Conservation (phyloP, 2,888 invertebrate species). For the Neoaliturus tenellus region DNA sequence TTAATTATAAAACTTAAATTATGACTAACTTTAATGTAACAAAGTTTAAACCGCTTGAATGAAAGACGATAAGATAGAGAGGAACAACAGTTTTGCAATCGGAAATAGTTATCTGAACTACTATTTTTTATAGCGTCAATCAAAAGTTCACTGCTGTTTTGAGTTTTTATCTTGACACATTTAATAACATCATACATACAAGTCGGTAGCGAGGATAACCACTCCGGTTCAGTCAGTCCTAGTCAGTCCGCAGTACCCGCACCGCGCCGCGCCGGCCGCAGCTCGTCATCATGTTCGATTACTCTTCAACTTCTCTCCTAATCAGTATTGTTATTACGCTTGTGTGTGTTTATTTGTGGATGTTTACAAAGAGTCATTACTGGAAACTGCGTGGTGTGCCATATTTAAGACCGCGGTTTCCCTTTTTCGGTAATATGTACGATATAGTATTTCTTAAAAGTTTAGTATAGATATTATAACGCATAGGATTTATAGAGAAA, state of each 20-base stretch:
- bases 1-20: too few relatives aligned
- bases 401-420: conserved; percentile 8
- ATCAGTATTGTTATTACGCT: not conserved
- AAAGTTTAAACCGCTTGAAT: too few relatives aligned
- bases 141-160: too few relatives aligned
- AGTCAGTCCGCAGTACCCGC: not conserved
- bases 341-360: not conserved
- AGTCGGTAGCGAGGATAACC: not conserved
- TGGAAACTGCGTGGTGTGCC: conserved; percentile 40
- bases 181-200: not conserved
- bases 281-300: not conserved
- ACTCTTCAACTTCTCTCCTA: not conserved
- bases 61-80: not conserved
- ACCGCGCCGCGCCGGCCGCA: not conserved
- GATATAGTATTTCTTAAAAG: not conserved
- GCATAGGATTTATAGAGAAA: conserved; percentile 1
- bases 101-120: not conserved
- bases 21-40: too few relatives aligned
- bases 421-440: conserved; percentile 8
- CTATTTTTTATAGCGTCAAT: not conserved
- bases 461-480: not conserved
- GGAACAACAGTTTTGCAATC: not conserved
- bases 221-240: not conserved
- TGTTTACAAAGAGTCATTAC: not conserved
- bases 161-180: not conserved